phyloP scores from a whole-genome alignment of 2,113 vertebrate species.

The Indri indri region DNA sequence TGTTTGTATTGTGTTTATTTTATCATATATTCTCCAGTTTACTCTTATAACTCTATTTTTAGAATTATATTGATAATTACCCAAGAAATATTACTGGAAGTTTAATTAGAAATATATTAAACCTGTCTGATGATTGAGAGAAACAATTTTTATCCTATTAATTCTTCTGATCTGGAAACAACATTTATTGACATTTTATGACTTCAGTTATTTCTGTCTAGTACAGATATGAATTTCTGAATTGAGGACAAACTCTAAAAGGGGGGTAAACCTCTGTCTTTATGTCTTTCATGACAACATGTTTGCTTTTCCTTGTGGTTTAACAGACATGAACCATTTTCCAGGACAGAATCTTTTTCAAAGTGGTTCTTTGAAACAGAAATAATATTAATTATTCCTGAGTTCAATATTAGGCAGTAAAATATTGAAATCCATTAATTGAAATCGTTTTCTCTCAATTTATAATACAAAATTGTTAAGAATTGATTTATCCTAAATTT shows the following conservation, averaged over 20 bases:
- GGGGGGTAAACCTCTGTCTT: not conserved
- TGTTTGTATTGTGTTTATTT: not conserved
- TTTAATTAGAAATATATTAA: not conserved
- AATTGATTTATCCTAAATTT: not conserved
- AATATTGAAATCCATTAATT: not conserved
- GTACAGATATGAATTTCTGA: slow-evolving; percentile 13
- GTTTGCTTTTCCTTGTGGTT: not conserved
- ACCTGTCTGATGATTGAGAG: not conserved
- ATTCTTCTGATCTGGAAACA: not conserved
- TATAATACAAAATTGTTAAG: not conserved
- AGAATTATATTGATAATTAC: not conserved
- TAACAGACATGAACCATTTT: not conserved
- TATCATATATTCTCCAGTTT: not conserved
- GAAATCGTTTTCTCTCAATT: not conserved
- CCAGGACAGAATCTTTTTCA: not conserved
- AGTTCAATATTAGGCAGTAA: not conserved
- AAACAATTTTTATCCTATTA: not conserved
- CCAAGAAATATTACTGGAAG: not conserved
- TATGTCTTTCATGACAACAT: not conserved
- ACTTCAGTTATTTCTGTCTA: not conserved
- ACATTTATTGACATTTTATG: not conserved
- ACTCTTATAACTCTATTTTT: not conserved
- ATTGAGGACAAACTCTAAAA: not conserved
- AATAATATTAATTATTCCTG: not conserved
- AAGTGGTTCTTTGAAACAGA: not conserved